Conservation (phyloP, 2,797 vertebrate genomes). For the Esox masquinongy region DNA sequence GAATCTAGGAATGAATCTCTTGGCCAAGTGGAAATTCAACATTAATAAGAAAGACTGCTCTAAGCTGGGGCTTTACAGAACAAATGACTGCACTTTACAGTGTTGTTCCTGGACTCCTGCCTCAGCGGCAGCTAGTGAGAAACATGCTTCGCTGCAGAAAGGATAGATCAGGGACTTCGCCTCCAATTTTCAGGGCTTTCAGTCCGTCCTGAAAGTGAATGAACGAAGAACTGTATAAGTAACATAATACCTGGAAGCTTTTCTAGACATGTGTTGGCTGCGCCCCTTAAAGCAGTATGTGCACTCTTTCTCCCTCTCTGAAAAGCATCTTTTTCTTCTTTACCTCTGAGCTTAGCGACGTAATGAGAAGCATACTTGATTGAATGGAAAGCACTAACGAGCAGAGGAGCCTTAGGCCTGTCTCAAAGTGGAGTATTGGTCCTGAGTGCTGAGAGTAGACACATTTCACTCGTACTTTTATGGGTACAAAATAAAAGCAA, state of each 20-base stretch:
- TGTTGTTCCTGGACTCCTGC: background rate
- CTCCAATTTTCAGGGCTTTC: background rate
- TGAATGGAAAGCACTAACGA: background rate
- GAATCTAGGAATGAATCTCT: background rate
- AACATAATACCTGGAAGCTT: background rate
- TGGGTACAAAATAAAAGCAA: background rate
- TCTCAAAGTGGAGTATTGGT: no score
- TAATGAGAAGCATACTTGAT: background rate
- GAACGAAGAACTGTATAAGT: background rate
- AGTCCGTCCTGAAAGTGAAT: background rate
- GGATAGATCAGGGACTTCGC: background rate
- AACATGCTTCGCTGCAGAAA: background rate
- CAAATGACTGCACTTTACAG: background rate
- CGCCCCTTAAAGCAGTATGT: background rate
- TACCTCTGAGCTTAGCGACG: background rate
- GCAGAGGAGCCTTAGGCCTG: background rate
- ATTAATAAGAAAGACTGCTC: background rate
- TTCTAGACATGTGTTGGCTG: background rate
- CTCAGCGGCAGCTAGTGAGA: no score
- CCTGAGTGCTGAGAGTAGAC: background rate
- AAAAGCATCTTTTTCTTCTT: background rate
- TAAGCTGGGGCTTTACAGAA: background rate
- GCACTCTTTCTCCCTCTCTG: background rate
- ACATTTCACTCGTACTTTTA: background rate
- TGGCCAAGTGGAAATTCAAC: constrained; percentile 9